Conservation (phyloP, 2,113 vertebrate species). For the Formicarius rufipectus region DNA sequence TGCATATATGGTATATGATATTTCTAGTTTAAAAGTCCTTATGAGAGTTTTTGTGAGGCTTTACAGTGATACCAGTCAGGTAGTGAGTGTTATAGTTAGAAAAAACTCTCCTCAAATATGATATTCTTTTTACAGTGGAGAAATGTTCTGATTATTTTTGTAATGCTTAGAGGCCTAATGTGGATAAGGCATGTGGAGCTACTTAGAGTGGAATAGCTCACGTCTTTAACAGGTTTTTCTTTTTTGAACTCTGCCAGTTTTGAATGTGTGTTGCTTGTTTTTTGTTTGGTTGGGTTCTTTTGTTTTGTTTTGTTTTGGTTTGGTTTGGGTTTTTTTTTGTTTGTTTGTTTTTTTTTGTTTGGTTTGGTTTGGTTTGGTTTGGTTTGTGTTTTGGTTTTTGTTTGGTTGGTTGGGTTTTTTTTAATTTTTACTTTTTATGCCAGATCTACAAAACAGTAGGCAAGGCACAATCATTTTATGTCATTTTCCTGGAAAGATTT, state of each 20-base stretch:
- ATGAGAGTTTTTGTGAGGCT: not conserved
- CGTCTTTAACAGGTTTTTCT: not conserved
- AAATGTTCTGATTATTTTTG: not conserved
- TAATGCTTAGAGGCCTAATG: not conserved
- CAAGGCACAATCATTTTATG: not conserved
- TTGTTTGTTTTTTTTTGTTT: no score
- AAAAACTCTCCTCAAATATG: not conserved
- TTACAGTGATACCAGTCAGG: not conserved
- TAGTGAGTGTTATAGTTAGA: not conserved
- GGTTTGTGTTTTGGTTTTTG: no score
- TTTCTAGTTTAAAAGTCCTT: not conserved
- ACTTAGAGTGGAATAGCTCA: not conserved
- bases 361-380: no score
- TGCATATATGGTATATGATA: not conserved
- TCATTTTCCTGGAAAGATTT: not conserved
- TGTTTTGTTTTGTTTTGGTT: no score
- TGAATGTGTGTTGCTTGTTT: no score
- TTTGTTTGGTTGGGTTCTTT: no score
- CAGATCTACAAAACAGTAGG: not conserved
- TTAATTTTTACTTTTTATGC: not conserved
- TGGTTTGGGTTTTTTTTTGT: no score
- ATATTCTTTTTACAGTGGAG: not conserved
- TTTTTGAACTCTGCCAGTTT: not conserved
- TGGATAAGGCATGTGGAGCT: not conserved
- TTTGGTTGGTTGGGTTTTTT: no score